Conservation (phyloP, 2,888 invertebrate species). For the Amblyteles armatorius region DNA sequence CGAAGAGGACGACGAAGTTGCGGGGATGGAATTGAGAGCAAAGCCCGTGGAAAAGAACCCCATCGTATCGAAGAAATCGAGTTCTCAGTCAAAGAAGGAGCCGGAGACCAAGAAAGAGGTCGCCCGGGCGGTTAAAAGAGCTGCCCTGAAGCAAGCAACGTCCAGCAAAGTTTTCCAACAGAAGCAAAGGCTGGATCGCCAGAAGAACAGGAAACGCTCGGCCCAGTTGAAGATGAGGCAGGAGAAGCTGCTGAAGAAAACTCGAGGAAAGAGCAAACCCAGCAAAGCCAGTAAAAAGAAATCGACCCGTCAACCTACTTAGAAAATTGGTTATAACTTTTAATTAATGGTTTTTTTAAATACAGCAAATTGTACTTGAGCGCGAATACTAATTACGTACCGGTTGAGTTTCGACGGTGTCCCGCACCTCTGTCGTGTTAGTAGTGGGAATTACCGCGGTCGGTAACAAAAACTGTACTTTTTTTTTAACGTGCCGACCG, state of each 20-base stretch:
- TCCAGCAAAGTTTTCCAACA: conserved; percentile 92
- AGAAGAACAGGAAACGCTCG: conserved; percentile 78
- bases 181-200: conserved; percentile 90
- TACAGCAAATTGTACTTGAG: conserved; percentile 31
- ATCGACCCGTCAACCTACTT: conserved; percentile 78
- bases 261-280: conserved; percentile 83
- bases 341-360: background rate
- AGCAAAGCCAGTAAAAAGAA: conserved; percentile 87
- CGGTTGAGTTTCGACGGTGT: background rate
- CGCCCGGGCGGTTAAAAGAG: conserved; percentile 89
- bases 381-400: background rate
- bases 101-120: conserved; percentile 88
- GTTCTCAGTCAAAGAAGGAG: conserved; percentile 76
- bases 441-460: background rate
- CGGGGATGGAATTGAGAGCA: conserved; percentile 85
- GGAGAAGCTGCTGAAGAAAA: conserved; percentile 84
- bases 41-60: conserved; percentile 64
- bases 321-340: conserved; percentile 64
- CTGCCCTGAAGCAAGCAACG: conserved; percentile 90
- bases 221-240: conserved; percentile 63
- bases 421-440: background rate
- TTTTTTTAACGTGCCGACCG: no score
- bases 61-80: conserved; percentile 14
- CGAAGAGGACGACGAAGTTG: conserved; percentile 82
- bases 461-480: no score